These are phyloP conservation scores for Halictus quadricinctus DNA, from an alignment of 2,888 invertebrate species.

Conservation along the genomic window DNA sequence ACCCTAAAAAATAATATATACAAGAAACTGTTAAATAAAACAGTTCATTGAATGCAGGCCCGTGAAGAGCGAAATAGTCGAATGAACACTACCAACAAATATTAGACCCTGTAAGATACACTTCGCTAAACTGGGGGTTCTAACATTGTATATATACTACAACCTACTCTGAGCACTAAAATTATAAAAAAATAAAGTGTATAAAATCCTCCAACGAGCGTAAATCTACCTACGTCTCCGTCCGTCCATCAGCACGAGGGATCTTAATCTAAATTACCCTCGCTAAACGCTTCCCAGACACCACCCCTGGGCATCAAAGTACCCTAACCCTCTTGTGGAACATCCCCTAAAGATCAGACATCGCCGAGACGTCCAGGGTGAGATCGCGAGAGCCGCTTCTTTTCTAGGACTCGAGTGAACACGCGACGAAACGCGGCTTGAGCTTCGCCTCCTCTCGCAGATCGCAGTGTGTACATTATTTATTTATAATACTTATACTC, in stretches of 20 bases:
- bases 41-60: not conserved
- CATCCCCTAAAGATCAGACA: conserved; percentile 1
- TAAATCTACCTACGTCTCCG: not conserved
- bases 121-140: not conserved
- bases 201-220: not conserved
- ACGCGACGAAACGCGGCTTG: conserved; percentile 23
- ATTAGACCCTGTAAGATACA: not conserved
- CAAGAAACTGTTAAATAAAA: not conserved
- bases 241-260: not conserved
- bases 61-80: not conserved
- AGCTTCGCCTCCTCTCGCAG: conserved; percentile 28
- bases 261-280: conserved; percentile 3
- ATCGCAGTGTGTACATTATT: conserved; percentile 52
- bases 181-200: not conserved
- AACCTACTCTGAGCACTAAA: not conserved
- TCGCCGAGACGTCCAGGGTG: conserved; percentile 30
- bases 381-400: not conserved
- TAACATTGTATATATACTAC: not conserved
- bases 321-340: not conserved
- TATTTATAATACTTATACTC: conserved; percentile 80
- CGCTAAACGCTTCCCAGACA: not conserved
- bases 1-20: not conserved
- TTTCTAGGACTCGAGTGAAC: not conserved
- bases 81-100: not conserved
- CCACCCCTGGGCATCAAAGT: not conserved